Percentiles rank a stretch among this genome's conserved stretches.
Conservation (phyloP, 2,888 invertebrate species). For the Sialis lutaria region DNA sequence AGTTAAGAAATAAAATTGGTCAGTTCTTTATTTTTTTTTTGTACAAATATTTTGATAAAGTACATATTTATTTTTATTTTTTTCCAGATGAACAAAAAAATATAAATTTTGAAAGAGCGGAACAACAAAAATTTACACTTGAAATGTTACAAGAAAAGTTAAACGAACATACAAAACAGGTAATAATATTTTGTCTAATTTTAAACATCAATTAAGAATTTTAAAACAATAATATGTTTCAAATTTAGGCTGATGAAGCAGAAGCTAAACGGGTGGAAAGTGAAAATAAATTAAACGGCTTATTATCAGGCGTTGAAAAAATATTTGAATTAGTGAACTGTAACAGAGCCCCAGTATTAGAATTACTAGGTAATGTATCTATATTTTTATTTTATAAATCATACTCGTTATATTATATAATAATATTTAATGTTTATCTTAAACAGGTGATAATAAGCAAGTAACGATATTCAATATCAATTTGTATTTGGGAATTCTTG, state of each 20-base stretch:
- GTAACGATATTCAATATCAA: constrained; percentile 61
- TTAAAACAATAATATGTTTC: too few relatives aligned
- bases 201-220: too few relatives aligned
- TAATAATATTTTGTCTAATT: constrained; percentile 14
- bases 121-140: constrained; percentile 40
- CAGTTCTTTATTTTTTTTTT: constrained; percentile 5
- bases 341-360: constrained; percentile 52
- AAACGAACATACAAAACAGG: constrained; percentile 28
- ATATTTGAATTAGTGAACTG: constrained; percentile 48
- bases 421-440: background rate
- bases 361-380: constrained; percentile 34
- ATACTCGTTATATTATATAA: too few relatives aligned
- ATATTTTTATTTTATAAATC: background rate
- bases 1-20: constrained; percentile 46
- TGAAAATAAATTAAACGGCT: constrained; percentile 18
- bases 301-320: constrained; percentile 32
- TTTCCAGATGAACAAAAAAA: constrained; percentile 37
- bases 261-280: constrained; percentile 16
- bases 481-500: constrained; percentile 66
- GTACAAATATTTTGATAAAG: background rate
- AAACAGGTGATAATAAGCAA: constrained; percentile 42
- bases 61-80: background rate
- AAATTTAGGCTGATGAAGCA: constrained; percentile 15
- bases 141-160: constrained; percentile 33
- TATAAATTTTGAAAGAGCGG: constrained; percentile 34